A percentile compares a stretch with the other conserved stretches of the same genome.
phyloP scores from a whole-genome alignment of 2,113 vertebrate genomes.

The Corythornis vintsioides region DNA sequence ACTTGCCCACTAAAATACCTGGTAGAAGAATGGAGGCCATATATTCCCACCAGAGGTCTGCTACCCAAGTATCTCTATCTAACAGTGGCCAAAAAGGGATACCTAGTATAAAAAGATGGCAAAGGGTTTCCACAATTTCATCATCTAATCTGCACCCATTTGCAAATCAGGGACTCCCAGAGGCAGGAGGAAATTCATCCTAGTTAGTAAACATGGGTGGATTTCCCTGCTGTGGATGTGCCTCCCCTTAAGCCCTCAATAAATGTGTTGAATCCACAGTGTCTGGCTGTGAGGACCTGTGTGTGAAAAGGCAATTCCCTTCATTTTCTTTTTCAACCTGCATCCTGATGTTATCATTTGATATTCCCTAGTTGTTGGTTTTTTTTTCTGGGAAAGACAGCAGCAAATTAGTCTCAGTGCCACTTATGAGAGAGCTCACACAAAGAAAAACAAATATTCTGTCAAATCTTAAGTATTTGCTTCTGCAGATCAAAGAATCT shows the following conservation, averaged over 20 bases:
- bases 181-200: not conserved
- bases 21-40: not conserved
- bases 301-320: not conserved
- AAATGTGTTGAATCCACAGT: not conserved
- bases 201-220: not conserved
- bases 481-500: not conserved
- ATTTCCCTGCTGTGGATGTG: not conserved
- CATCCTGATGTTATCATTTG: not conserved
- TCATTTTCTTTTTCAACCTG: not conserved
- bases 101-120: not conserved
- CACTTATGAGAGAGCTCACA: not conserved
- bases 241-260: not conserved
- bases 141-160: not conserved
- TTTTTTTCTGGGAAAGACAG: not conserved
- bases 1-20: accelerated
- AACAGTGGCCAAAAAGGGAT: not conserved
- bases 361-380: not conserved
- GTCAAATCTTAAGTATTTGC: not conserved
- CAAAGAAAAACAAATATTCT: not conserved
- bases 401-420: not conserved
- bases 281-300: not conserved
- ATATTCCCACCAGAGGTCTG: not conserved
- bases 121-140: not conserved
- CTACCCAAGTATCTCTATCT: not conserved
- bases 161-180: not conserved